These are phyloP conservation scores for Eumaeus atala DNA, from an alignment of 1,140 invertebrate species.

Conservation along the genomic window DNA sequence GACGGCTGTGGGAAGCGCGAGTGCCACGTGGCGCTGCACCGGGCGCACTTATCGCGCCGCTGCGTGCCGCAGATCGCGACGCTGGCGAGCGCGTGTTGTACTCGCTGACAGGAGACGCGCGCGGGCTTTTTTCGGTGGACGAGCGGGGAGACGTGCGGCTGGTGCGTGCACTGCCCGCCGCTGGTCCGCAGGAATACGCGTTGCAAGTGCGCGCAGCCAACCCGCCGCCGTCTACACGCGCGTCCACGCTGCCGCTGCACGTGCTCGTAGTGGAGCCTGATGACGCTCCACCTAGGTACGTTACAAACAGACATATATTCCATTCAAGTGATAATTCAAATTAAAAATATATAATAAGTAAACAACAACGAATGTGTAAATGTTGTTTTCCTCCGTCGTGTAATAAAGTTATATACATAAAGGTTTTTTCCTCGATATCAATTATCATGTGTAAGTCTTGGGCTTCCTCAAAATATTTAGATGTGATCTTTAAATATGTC, in stretches of 20 bases:
- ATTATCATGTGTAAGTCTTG: no score
- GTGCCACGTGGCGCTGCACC: conserved; percentile 34
- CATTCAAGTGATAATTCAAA: conserved; percentile 8
- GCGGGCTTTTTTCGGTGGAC: conserved; percentile 88
- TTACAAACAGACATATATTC: conserved; percentile 49
- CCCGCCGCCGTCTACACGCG: conserved; percentile 83
- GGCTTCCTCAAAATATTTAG: no score
- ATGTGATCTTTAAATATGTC: no score
- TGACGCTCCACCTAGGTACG: conserved; percentile 87
- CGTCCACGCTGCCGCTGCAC: conserved; percentile 87
- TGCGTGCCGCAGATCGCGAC: conserved; percentile 38
- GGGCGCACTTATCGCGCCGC: conserved; percentile 40
- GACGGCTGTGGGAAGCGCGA: conserved; percentile 43
- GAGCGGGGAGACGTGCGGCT: conserved; percentile 84
- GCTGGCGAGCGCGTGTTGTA: conserved; percentile 37
- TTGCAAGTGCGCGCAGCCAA: conserved; percentile 88
- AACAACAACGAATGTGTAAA: no score
- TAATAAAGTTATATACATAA: no score
- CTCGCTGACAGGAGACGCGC: conserved; percentile 81
- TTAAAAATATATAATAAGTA: no score
- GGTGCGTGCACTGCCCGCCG: conserved; percentile 82
- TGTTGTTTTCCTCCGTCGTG: no score
- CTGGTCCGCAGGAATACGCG: conserved; percentile 84
- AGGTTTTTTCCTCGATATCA: no score
- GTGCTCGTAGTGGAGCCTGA: conserved; percentile 91